These are phyloP conservation scores for Cataglyphis rosenhaueri DNA, from an alignment of 2,888 invertebrate species.

Conservation along the genomic window DNA sequence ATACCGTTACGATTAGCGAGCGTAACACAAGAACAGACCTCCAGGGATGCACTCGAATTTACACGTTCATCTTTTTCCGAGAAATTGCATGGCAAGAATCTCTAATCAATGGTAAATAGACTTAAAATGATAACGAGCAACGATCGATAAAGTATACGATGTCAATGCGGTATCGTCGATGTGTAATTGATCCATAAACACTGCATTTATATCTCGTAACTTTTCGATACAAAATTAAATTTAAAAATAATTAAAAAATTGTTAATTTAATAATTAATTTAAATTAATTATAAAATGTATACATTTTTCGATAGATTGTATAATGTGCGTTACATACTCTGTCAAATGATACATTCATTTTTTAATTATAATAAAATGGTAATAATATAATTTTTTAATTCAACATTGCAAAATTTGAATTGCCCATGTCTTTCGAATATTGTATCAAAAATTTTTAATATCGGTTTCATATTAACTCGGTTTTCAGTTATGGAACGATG, in stretches of 20 bases:
- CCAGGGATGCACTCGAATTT: conserved; percentile 56
- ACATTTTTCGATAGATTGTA: too few species aligned
- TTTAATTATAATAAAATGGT: neutral
- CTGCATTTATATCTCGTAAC: neutral
- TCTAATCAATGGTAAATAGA: conserved; percentile 28
- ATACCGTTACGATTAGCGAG: conserved; percentile 59
- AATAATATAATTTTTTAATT: neutral
- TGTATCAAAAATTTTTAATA: neutral
- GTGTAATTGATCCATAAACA: neutral
- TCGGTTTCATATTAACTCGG: too few species aligned
- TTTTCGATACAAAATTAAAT: neutral
- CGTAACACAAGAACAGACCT: conserved; percentile 10
- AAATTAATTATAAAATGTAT: too few species aligned
- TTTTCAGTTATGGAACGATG: too few species aligned
- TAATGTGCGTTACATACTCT: too few species aligned
- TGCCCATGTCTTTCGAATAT: neutral
- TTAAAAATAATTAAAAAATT: too few species aligned
- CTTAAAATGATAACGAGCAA: conserved; percentile 21
- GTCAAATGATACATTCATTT: neutral
- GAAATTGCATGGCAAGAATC: conserved; percentile 31
- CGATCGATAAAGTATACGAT: neutral
- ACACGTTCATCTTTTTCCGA: conserved; percentile 40
- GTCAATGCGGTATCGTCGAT: neutral
- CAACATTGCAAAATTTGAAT: neutral
- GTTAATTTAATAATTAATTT: too few species aligned